Conservation (phyloP, 2,888 invertebrate genomes). For the Lacanobia oleracea region DNA sequence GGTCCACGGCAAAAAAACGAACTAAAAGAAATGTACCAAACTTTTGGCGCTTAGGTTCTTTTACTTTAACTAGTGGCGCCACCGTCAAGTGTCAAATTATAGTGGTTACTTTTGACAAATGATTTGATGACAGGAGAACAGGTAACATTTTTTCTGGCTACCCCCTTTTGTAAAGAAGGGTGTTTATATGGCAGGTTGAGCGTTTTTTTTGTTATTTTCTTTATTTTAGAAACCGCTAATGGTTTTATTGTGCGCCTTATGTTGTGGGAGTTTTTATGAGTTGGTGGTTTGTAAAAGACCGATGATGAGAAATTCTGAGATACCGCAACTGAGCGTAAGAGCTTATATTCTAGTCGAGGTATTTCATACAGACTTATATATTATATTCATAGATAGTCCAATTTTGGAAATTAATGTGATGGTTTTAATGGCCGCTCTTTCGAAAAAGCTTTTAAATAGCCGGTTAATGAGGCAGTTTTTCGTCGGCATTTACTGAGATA, state of each 20-base stretch:
- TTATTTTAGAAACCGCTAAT: conserved; percentile 59
- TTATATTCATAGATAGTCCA: no score
- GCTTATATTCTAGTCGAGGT: no score
- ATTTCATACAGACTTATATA: no score
- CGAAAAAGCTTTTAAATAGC: no score
- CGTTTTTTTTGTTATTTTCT: conserved; percentile 37
- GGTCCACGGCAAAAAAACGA: conserved; percentile 22
- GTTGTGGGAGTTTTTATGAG: conserved; percentile 17
- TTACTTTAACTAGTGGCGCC: conserved; percentile 28
- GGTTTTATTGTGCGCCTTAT: conserved; percentile 19
- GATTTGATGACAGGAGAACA: conserved; percentile 77
- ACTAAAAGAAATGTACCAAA: conserved; percentile 16
- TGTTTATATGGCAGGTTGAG: conserved; percentile 47
- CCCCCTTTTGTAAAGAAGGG: conserved; percentile 28
- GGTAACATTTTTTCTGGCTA: conserved; percentile 69
- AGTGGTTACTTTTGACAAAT: conserved; percentile 75
- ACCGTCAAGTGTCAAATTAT: conserved; percentile 22
- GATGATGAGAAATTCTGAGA: neutral
- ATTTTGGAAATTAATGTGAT: no score
- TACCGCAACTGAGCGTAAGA: neutral
- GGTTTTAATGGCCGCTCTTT: no score
- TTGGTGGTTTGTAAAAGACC: neutral
- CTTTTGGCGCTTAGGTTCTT: neutral
- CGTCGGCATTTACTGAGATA: no score
- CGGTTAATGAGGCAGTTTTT: no score